These are phyloP conservation scores for Trichopoda pennipes DNA, from an alignment of 2,888 invertebrate species.

Conservation along the genomic window DNA sequence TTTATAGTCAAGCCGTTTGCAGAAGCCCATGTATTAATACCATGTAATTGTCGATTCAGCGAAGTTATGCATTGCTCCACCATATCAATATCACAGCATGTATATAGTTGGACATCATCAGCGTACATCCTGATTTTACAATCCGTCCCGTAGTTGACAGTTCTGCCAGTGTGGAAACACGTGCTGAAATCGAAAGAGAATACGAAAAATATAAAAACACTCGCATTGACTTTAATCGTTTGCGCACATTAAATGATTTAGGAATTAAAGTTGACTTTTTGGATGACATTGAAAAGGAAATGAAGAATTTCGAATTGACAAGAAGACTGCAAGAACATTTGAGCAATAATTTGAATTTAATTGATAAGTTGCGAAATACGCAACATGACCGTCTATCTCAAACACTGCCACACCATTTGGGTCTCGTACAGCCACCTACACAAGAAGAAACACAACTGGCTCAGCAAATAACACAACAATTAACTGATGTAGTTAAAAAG, in stretches of 20 bases:
- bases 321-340: constrained; percentile 85
- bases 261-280: constrained; percentile 94
- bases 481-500: constrained; percentile 89
- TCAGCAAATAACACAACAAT: constrained; percentile 87
- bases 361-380: constrained; percentile 89
- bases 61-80: no score
- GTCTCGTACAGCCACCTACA: constrained; percentile 86
- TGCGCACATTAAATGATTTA: constrained; percentile 87
- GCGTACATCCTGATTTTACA: constrained; percentile 81
- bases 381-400: constrained; percentile 90
- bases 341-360: constrained; percentile 87
- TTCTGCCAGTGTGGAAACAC: constrained; percentile 70
- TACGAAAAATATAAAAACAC: constrained; percentile 83
- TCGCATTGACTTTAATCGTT: constrained; percentile 89
- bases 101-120: no score
- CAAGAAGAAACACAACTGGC: constrained; percentile 89
- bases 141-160: constrained; percentile 59
- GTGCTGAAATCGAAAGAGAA: constrained; percentile 78
- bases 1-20: no score
- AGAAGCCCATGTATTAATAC: no score
- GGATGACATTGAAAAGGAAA: constrained; percentile 86
- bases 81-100: no score
- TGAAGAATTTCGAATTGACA: constrained; percentile 83
- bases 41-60: no score
- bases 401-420: constrained; percentile 88